Base-by-base conservation (phyloP, 2,113 vertebrate genomes). In the Eonycteris spelaea region DNA sequence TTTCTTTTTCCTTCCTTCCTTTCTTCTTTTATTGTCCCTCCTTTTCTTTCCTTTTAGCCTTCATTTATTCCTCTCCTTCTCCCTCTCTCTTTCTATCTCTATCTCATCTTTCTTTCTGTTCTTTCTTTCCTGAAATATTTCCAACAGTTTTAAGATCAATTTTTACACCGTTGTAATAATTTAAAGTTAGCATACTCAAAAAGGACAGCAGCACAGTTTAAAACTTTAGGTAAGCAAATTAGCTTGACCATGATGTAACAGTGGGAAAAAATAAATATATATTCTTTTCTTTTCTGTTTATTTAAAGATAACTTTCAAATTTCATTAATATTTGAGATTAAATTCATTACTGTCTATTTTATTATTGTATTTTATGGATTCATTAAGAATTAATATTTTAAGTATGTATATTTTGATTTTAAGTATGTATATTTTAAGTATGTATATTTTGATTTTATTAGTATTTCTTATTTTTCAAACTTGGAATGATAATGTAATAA, bases 281-380 rank as follows among this genome's bases (percentile, higher is more conserved):
- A 48, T 51, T 68, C 57, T 74, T 82, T 91, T 67, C 7, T 59
- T 53, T 68, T 57, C 7, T 77, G 22, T 19, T 90, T 68, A 3
- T 63, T 91, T 77, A 80, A 94, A 87, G 3, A 19, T 8, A 93
- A 61, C 30, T 75, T 75, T 79, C 7, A 90, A 94, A 78, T 22
- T 85, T 16, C 5, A 75, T 63, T 3, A 38, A 55, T 2, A 84
- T 70, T 19, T 3, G 35, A 71, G 57, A 59, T 45, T 61, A 70
- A 87, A 11, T 74, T 78, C 28, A 33, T 13, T 3, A 63, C 45
- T 45, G 45, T 22, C 35, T 8, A 35, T 38, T 22, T 33, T 10
- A 40, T 53, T 90, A 59, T 33, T 91, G 11, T 30, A 14, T 94
- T 80, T 74, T 84, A 8, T 61, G 84, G 14, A 40, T 12, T 83